Base-by-base conservation (phyloP, 2,888 invertebrate species). In the Timema cristinae region DNA sequence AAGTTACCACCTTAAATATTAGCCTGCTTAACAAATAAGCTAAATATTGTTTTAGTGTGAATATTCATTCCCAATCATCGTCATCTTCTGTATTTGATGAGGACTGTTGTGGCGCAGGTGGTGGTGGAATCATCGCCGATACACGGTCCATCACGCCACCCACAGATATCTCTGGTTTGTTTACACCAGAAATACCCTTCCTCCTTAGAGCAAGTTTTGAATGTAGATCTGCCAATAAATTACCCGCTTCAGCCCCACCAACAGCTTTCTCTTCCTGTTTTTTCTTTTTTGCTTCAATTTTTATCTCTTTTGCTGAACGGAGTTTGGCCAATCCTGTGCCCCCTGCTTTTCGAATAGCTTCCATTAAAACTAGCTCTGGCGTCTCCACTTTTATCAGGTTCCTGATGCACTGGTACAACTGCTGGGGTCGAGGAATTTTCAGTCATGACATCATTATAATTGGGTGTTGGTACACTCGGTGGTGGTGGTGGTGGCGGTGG, bases 181-280 rank as follows among this genome's bases (percentile, higher is more conserved):
- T 76, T 8, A 77, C 77, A n/a, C 83, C 83, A 50, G 82, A 81
- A 71, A 84, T 84, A n/a, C 84, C 85, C 77, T 76, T 94, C 5
- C 97, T 87, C 67, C 97, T 87, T 86, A 94, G 88, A 47, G 90
- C 87, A 59, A 97, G 84, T 82, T 94, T 95, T 6, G 91, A 90
- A 80, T 94, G 94, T 5, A 97, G 85, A 83, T 97, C 97, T 47
- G 93, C 91, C 95, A 97, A 96, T 54, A 97, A 84, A 82, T 63
- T 63, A 63, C 63, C 13, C 32, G 6, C 63, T 63, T 32, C 47
- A n/a, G 48, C 13, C 10, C 91, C 92, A 68, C 88, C 87, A 59
- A 85, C 82, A 11, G 70, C 67, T 10, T 51, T 79, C 77, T 80
- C 72, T 75, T 82, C 76, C 72, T 77, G 78, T 79, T 84, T 84